A percentile compares a stretch with the other conserved stretches of the same genome.
Conservation (phyloP, 2,888 invertebrate genomes). For the Nipponacmea schrenckii region DNA sequence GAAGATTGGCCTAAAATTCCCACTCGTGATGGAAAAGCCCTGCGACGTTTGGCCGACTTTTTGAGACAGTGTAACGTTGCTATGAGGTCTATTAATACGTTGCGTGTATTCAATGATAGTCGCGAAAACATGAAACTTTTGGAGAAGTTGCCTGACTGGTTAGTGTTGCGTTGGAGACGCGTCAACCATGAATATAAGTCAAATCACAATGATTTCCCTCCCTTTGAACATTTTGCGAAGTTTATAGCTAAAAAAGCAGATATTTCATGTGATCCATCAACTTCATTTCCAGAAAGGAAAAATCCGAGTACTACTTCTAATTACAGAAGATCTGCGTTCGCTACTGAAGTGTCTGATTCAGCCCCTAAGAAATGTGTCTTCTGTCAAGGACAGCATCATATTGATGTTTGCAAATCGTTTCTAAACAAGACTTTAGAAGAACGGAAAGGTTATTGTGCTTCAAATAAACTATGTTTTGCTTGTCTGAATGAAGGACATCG, state of each 20-base stretch:
- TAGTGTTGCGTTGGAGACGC: constrained; percentile 20
- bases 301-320: background rate
- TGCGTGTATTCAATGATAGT: constrained; percentile 10
- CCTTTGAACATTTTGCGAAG: constrained; percentile 1
- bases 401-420: constrained; percentile 15
- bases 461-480: constrained; percentile 12
- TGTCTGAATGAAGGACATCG: constrained; percentile 28
- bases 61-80: constrained; percentile 19
- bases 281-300: constrained; percentile 2
- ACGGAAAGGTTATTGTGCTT: constrained; percentile 11
- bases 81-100: constrained; percentile 5
- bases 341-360: background rate
- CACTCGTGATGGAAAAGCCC: constrained; percentile 12
- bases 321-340: background rate
- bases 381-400: constrained; percentile 3
- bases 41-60: constrained; percentile 1
- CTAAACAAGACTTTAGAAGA: constrained; percentile 6
- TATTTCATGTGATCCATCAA: constrained; percentile 8
- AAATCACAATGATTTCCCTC: background rate
- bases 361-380: background rate
- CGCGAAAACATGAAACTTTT: constrained; percentile 20
- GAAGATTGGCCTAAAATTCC: constrained; percentile 17
- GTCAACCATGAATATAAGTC: constrained; percentile 4
- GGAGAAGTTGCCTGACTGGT: constrained; percentile 25
- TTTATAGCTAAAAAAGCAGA: constrained; percentile 18